Conservation (phyloP, 2,113 vertebrate species). For the Falcunculus frontatus region DNA sequence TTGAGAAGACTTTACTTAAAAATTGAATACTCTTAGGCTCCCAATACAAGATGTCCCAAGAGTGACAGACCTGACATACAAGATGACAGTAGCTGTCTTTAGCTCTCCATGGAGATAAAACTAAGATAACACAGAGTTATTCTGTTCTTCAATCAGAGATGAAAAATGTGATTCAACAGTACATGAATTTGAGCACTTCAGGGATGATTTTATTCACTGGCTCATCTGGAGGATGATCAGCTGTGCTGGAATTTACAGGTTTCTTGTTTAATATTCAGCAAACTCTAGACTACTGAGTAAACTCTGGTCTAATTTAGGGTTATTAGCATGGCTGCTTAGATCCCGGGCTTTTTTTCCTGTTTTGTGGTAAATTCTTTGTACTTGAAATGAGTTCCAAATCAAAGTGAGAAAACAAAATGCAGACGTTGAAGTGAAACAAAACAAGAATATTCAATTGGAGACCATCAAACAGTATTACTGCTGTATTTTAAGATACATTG, state of each 20-base stretch:
- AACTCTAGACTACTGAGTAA: not conserved
- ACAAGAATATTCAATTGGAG: not conserved
- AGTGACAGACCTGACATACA: not conserved
- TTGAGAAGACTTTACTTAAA: not conserved
- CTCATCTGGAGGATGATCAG: not conserved
- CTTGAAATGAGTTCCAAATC: not conserved
- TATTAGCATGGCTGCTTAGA: not conserved
- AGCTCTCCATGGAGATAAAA: not conserved
- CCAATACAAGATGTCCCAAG: not conserved
- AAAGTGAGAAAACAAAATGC: not conserved
- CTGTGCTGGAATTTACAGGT: not conserved
- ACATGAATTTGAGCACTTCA: not conserved
- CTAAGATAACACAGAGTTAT: not conserved
- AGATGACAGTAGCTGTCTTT: constrained; percentile 9
- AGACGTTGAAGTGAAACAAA: not conserved
- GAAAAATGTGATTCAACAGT: constrained; percentile 6
- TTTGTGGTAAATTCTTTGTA: not conserved
- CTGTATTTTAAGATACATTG: not conserved
- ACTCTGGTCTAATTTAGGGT: not conserved
- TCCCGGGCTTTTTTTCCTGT: not conserved
- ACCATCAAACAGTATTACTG: not conserved
- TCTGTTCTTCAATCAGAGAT: constrained; percentile 19
- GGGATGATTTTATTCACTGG: not conserved
- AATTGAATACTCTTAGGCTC: not conserved
- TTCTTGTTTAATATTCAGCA: not conserved